Evolutionary conservation across 2,888 invertebrate species (phyloP), one percentile per base, ranked within the genome.

Genomic region (Sabatieria punctata): DNA sequence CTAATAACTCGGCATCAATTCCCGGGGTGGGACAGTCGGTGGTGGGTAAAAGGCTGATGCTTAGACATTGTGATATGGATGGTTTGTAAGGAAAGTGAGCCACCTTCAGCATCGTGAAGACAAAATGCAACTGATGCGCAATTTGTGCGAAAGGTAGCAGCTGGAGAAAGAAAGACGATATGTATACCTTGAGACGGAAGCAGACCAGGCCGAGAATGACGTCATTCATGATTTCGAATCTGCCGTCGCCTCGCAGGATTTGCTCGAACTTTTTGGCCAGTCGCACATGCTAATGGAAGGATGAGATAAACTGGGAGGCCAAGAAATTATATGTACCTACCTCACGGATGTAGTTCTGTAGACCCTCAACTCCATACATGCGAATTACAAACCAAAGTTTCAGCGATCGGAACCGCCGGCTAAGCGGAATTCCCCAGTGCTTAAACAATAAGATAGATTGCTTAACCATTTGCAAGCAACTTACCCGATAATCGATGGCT

Each of bases 331-430:
- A 69, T 65, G 33, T n/a, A 33, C 33, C 22, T 53, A 71, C 72
- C 61, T 82, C 80, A 51, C 95, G 75, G 52, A 97, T 85, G 64
- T 95, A 93, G 48, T 78, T 77, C 66, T 88, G 89, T 41, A 97
- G 71, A 1, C 93, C 93, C 49, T 82, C 80, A 57, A 95, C 82
- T 21, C 95, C 95, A 63, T 86, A 93, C 60, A 78, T 81, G 52
- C 95, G 74, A 58, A 97, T 73, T 54, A 95, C 93, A 68, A 95
- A 97, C 95, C 95, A 97, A 33, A 97, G 71, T 66, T 97, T 97
- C 52, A 97, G 73, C 1, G 91, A 83, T 49, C 95, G 77, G 70
- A 97, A 97, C 52, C 95, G 75, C 36, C 95, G 77, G 66, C 89
- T 89, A 46, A 97, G 70, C 4, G 95, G 85, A 58, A 97, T 86